A percentile compares a stretch with the other conserved stretches of the same genome.
Evolutionary conservation across 2,113 vertebrate genomes (phyloP).

Genomic region (Lagopus leucura): DNA sequence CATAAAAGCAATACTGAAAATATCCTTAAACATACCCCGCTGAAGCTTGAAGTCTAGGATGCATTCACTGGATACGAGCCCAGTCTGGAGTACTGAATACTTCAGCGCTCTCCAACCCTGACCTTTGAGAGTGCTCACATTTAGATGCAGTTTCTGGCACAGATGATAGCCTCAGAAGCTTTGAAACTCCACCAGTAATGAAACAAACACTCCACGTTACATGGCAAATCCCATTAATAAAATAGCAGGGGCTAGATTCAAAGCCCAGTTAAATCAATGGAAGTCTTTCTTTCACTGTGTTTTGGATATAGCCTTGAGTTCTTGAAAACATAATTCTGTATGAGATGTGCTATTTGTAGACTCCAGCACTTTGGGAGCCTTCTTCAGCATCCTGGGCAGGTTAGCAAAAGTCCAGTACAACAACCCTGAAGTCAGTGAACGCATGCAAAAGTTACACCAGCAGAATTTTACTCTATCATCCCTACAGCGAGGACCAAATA

Average conservation of each 20-base stretch:
- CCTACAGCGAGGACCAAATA: not conserved
- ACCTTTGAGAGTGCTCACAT: constrained; percentile 22
- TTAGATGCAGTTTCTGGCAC: constrained; percentile 22
- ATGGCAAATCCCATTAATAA: constrained; percentile 30
- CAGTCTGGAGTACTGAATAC: not conserved
- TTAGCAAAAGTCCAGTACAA: not conserved
- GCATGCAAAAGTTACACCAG: not conserved
- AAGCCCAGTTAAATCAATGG: not conserved
- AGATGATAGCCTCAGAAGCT: not conserved
- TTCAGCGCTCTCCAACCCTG: not conserved
- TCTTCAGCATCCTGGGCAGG: not conserved
- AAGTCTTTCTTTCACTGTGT: not conserved
- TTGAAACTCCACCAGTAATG: constrained; percentile 10
- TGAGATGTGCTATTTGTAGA: not conserved
- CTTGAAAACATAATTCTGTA: not conserved
- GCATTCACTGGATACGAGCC: constrained; percentile 7
- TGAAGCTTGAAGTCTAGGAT: constrained; percentile 39
- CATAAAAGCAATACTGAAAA: constrained; percentile 34
- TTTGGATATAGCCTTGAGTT: not conserved
- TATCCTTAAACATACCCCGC: constrained; percentile 6
- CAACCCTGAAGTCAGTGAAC: not conserved
- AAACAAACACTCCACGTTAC: not conserved
- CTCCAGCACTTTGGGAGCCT: not conserved
- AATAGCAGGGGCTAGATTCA: not conserved
- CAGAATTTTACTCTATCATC: not conserved